These are phyloP conservation scores for Platypus cylindrus DNA, from an alignment of 2,888 invertebrate genomes.

Conservation along the genomic window DNA sequence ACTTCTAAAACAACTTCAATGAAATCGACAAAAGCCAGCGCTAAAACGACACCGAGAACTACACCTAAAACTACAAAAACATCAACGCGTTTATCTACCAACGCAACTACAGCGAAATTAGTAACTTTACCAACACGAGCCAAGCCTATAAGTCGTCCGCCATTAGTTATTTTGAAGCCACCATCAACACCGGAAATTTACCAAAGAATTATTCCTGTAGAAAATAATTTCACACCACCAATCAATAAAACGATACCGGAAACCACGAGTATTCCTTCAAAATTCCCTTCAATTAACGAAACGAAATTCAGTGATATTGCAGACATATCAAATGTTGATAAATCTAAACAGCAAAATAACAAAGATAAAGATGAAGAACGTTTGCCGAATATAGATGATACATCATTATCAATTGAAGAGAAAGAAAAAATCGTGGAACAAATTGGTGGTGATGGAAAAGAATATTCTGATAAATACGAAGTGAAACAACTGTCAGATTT, in stretches of 20 bases:
- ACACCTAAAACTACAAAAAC: conserved; percentile 10
- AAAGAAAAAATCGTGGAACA: no score
- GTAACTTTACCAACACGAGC: no score
- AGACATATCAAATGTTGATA: neutral
- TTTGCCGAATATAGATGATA: no score
- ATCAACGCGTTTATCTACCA: conserved; percentile 4
- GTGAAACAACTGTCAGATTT: conserved; percentile 6
- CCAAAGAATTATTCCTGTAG: conserved; percentile 9
- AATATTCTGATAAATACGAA: conserved; percentile 3
- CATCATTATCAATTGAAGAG: no score
- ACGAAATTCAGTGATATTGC: conserved; percentile 8
- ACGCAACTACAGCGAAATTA: conserved; percentile 8
- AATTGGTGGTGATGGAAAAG: no score
- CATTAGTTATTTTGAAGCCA: conserved; percentile 12
- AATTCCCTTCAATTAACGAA: conserved; percentile 9
- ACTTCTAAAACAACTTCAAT: conserved; percentile 15
- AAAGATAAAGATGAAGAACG: conserved; percentile 3
- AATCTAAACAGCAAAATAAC: no score
- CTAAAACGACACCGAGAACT: conserved; percentile 14
- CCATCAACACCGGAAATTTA: conserved; percentile 12
- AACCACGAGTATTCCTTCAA: conserved; percentile 5
- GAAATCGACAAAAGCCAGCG: conserved; percentile 12
- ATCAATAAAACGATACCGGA: neutral
- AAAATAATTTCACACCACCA: no score
- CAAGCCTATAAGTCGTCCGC: conserved; percentile 7